A percentile compares a stretch with the other conserved stretches of the same genome.
These are phyloP conservation scores for Scyliorhinus canicula DNA, from an alignment of 2,797 vertebrate genomes.

Conservation along the genomic window DNA sequence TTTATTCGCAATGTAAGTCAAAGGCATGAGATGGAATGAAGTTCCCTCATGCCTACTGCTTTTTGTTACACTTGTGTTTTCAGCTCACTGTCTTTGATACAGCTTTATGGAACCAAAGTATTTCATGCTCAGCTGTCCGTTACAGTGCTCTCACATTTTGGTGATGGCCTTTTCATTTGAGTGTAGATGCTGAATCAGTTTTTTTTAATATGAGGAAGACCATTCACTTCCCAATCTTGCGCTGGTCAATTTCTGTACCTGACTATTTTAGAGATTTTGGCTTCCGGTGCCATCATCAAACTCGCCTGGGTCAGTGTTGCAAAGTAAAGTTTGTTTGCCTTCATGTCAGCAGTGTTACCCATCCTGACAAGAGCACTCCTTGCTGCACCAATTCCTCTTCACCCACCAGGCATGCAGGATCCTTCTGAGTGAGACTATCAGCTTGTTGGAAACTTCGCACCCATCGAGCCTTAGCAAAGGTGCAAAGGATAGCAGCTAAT, in stretches of 20 bases:
- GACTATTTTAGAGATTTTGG: background rate
- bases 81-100: background rate
- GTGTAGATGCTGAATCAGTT: background rate
- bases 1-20: background rate
- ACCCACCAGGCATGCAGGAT: background rate
- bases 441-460: background rate
- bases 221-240: background rate
- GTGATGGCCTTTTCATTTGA: background rate
- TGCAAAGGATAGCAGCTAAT: too few species aligned
- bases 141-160: background rate
- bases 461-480: too few species aligned
- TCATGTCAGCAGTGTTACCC: background rate
- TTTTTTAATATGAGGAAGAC: background rate
- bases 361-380: background rate
- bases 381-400: background rate
- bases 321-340: background rate
- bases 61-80: background rate
- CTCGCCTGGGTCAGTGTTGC: too few species aligned
- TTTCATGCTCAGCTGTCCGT: background rate
- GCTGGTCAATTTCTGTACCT: background rate
- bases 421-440: background rate
- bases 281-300: background rate
- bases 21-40: background rate
- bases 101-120: background rate
- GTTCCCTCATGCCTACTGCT: background rate